Base-by-base conservation (phyloP, 2,113 vertebrate species). In the Seriola dumerili region DNA sequence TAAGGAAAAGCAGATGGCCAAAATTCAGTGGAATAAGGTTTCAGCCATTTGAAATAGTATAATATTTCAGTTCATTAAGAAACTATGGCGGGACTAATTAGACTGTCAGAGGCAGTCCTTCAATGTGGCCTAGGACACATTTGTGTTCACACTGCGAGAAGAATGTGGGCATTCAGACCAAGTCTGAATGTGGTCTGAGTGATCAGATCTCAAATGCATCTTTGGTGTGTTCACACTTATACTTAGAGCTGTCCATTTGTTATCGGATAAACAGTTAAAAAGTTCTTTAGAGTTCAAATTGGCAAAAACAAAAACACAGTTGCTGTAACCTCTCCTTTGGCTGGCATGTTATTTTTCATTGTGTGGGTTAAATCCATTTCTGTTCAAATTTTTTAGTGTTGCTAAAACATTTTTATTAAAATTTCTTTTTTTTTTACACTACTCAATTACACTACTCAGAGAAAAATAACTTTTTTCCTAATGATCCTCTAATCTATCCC, bases 341-440 rank as follows among this genome's bases (percentile, higher is more conserved):
- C 61, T 72, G 68, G 48, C 42, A 11, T 62, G 36, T 48, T 57
- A 63, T 83, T 78, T 71, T 73, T 87, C 68, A 80, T 13, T 17
- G 23, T 61, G 54, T 19, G 62, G 13, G 63, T 80, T 69, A 74
- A 82, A 81, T 67, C 3, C 23, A 58, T 67, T 50, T 67, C 21
- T 16, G 32, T 57, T 75, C 17, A 62, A 73, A 78, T 48, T 38
- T 80, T 42, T 76, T 71, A 14, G 12, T 69, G 38, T 59, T 63
- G 52, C 29, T 29, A 29, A 29, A 29, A 29, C 29, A 29, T 29
- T 29, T 29, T 29, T 29, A 29, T 29, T 2, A 29, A 29, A 29
- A 25, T 25, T 25, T 29, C 2, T 29, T 29, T 29, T 29, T 29
- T 29, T 29, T 29, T 29, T 29, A 29, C 29, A 29, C 29, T 29